Evolutionary conservation across 2,888 invertebrate species (phyloP).

Genomic region (Fabriciana adippe): DNA sequence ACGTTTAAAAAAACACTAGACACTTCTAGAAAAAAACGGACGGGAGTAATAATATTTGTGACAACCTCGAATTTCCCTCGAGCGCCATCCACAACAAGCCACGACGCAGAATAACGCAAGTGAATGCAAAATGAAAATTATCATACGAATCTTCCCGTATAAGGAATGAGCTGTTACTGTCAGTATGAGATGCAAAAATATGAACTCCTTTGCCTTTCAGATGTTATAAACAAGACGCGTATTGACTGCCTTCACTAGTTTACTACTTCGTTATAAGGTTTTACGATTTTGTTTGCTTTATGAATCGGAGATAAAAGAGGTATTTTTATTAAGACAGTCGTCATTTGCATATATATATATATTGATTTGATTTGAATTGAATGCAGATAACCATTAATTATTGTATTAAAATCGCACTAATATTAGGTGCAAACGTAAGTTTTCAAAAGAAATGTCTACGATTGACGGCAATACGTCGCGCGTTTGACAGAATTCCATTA

Average conservation of each 20-base stretch:
- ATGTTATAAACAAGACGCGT: slow-evolving; percentile 53
- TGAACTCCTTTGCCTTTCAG: slow-evolving; percentile 64
- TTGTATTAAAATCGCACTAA: too few relatives aligned
- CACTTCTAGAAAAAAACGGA: slow-evolving; percentile 37
- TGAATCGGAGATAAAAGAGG: background rate
- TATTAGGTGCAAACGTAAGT: too few relatives aligned
- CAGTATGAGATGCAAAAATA: slow-evolving; percentile 77
- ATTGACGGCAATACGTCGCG: too few relatives aligned
- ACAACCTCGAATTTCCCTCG: slow-evolving; percentile 76
- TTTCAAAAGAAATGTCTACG: too few relatives aligned
- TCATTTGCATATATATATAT: background rate
- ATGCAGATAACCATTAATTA: too few relatives aligned
- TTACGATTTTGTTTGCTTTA: slow-evolving; percentile 20
- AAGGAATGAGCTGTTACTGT: slow-evolving; percentile 72
- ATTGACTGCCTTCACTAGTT: slow-evolving; percentile 23
- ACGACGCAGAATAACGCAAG: slow-evolving; percentile 73
- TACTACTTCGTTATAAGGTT: slow-evolving; percentile 16
- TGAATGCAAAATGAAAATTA: slow-evolving; percentile 82
- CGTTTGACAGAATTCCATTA: too few relatives aligned
- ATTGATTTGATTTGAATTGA: too few relatives aligned
- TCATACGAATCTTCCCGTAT: slow-evolving; percentile 80
- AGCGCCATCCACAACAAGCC: slow-evolving; percentile 76
- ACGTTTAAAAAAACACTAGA: background rate
- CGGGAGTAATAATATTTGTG: slow-evolving; percentile 57
- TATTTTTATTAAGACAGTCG: background rate